phyloP scores from a whole-genome alignment of 1,140 invertebrate species.

The Harlomillsia oculata region DNA sequence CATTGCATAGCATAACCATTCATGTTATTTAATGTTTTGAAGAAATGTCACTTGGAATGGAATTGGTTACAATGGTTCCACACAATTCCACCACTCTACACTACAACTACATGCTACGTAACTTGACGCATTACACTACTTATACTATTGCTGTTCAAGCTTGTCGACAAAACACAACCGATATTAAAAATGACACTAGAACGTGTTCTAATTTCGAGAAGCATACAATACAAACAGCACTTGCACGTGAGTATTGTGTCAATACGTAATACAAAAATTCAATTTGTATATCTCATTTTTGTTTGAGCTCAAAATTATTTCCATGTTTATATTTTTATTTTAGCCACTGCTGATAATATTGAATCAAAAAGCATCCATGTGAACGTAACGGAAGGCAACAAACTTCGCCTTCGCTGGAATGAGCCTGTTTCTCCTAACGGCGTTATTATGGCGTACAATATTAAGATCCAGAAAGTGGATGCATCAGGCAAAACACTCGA shows the following conservation, averaged over 20 bases:
- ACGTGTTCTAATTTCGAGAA: slow-evolving; percentile 19
- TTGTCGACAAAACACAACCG: slow-evolving; percentile 48
- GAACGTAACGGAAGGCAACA: slow-evolving; percentile 39
- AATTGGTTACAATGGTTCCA: neutral
- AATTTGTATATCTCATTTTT: neutral
- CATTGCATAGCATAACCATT: too few relatives aligned
- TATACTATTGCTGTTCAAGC: slow-evolving; percentile 62
- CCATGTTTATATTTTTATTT: slow-evolving; percentile 17
- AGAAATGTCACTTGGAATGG: too few relatives aligned
- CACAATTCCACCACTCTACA: neutral
- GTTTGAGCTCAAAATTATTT: neutral
- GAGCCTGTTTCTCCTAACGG: slow-evolving; percentile 76
- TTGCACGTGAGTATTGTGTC: slow-evolving; percentile 17
- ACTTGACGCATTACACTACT: slow-evolving; percentile 59
- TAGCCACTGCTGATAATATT: slow-evolving; percentile 39
- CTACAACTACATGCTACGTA: slow-evolving; percentile 44
- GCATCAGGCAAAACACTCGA: slow-evolving; percentile 34
- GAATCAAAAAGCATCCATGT: slow-evolving; percentile 34
- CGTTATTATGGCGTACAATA: slow-evolving; percentile 67
- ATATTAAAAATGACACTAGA: slow-evolving; percentile 26
- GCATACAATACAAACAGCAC: slow-evolving; percentile 15
- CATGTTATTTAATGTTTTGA: too few relatives aligned
- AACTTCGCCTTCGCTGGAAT: slow-evolving; percentile 54
- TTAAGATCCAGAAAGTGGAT: slow-evolving; percentile 59
- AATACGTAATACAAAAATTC: neutral